Base-by-base conservation (phyloP, 2,888 invertebrate genomes). In the Venusia cambrica region DNA sequence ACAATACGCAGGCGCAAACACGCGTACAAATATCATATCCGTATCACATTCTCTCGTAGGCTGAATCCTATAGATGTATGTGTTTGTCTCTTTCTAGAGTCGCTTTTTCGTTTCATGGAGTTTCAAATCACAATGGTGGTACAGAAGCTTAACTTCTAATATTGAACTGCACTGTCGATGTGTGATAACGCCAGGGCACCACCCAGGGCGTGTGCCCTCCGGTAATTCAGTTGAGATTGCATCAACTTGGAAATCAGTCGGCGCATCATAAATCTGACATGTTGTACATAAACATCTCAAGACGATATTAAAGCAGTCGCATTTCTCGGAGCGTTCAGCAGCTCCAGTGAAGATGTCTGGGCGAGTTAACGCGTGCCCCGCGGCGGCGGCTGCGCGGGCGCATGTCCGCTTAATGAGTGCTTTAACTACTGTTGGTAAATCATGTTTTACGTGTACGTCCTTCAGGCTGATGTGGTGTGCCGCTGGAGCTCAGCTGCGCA, bases 371-470 rank as follows among this genome's bases (percentile, higher is more conserved):
- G 58, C 50, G 56, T 62, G 72, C 64, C 75, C 68, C 50, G 66
- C 56, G 67, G 70, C 70, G 48, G 45, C 45, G 57, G 48, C 59
- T 63, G 68, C 65, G n/a, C n/a, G n/a, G n/a, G n/a, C n/a, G 70
- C 70, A 69, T 73, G 73, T 77, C 62, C 56, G 48, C 58, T 71
- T 80, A 79, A 79, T 80, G 75, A 78, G 65, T 63, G 65, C 71
- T 76, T 78, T 79, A 76, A 79, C 75, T 78, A 73, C 77, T 73
- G 73, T 70, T 68, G 66, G 69, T 78, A 77, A 77, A 78, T 80
- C 76, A 78, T 73, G 57, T 54, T 60, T 59, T 62, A 59, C 29
- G 38, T 33, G 16, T 7, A 35, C 53, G 49, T 65, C 62, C 59
- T 62, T 55, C 52, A 51, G 50, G 60, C 54, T 51, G 51, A 53